phyloP scores from a whole-genome alignment of 37 sponge, comb jelly and placozoan genomes.

The Ianthella basta region DNA sequence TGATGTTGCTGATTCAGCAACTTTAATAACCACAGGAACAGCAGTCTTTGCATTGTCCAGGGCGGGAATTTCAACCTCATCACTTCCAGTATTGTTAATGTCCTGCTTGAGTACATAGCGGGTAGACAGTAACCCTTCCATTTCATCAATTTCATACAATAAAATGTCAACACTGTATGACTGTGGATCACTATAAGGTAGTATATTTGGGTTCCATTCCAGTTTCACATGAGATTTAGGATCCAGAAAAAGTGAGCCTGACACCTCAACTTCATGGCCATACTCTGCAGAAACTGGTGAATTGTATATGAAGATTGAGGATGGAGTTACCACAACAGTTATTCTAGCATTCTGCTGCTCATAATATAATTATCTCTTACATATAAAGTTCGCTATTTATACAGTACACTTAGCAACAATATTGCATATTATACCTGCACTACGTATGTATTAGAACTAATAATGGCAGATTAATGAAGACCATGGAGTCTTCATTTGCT shows the following conservation, averaged over 20 bases:
- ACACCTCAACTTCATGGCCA: too few species aligned
- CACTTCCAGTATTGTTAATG: not conserved
- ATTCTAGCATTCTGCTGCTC: too few species aligned
- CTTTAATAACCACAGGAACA: not conserved
- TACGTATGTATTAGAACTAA: too few species aligned
- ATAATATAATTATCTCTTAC: too few species aligned
- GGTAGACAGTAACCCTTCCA: not conserved
- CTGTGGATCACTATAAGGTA: conserved; percentile 1
- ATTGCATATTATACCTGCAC: too few species aligned
- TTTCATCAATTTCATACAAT: conserved; percentile 2
- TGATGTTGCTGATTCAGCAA: not conserved
- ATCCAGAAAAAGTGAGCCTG: too few species aligned
- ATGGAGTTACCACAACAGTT: not conserved
- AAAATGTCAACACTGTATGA: conserved; percentile 40
- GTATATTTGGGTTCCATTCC: conserved; percentile 7
- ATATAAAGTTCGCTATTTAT: too few species aligned
- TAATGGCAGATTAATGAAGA: too few species aligned
- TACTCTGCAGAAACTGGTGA: not conserved
- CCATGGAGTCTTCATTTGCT: too few species aligned
- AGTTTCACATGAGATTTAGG: too few species aligned
- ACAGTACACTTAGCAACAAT: too few species aligned
- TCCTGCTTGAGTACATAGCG: not conserved
- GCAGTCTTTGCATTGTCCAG: not conserved
- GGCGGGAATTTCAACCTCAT: not conserved
- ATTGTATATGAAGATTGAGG: not conserved